Base-by-base conservation (phyloP, 2,888 invertebrate species). In the Dynastes grantii region DNA sequence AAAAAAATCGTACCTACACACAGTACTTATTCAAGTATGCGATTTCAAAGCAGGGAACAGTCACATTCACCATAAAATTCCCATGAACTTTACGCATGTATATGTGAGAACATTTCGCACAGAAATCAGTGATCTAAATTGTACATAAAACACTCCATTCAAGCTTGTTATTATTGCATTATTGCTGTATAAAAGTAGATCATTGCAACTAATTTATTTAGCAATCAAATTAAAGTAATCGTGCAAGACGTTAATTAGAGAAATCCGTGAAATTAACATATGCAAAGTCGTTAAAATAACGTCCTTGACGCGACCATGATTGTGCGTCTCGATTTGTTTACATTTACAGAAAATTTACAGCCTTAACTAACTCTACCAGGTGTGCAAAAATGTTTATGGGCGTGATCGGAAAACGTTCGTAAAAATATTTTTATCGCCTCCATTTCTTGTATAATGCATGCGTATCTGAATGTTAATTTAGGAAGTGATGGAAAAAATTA, bases 401-500 rank as follows among this genome's bases (percentile, higher is more conserved):
- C 29, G 63, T 63, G 55, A 63, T 32, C 32, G 27, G 13, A 29
- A 29, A 29, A 63, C 29, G 29, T 3, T 63, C 32, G 32, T 63
- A 29, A 63, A 32, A 32, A 63, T 63, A 29, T 11, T 63, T 63
- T 63, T 63, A 63, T 63, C 11, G 29, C 63, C 5, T 22, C 4
- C 4, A 27, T 22, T 63, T 63, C 45, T 63, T 63, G 55, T 22
- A 63, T 63, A 32, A 29, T 11, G 8, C 37, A 32, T 29, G 32
- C 13, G 13, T 27, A 63, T 63, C n/a, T 63, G 29, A 2, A 63
- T 29, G 8, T 63, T 63, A 63, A 4, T 13, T 29, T 11, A 11
- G 63, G 63, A 63, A 63, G 29, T 63, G 13, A 63, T 11, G 13
- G 27, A 63, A 63, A 63, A 55, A n/a, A 55, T 55, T 55, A 8